Percentiles rank a stretch among this genome's conserved stretches.
phyloP scores from a whole-genome alignment of 2,113 vertebrate species.

The Trochalopteron elliotii region DNA sequence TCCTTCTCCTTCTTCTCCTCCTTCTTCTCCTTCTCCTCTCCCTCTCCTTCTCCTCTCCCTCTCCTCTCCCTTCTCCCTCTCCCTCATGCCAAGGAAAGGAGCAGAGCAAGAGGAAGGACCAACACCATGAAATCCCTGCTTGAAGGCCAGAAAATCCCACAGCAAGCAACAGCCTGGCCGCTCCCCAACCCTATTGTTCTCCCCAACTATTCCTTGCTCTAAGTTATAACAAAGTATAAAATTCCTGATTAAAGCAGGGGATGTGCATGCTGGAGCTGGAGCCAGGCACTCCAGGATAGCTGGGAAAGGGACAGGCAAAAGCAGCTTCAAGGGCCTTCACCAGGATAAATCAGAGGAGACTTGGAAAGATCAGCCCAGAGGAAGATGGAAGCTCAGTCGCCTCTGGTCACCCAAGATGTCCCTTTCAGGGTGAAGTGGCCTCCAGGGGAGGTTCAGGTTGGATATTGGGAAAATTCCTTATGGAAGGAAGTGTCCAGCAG shows the following conservation, averaged over 20 bases:
- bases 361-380: neutral
- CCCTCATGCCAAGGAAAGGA: too few relatives aligned
- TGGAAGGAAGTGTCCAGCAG: neutral
- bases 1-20: too few relatives aligned
- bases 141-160: neutral
- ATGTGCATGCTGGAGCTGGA: neutral
- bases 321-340: neutral
- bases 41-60: too few relatives aligned
- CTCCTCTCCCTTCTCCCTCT: too few relatives aligned
- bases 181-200: neutral
- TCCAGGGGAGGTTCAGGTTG: neutral
- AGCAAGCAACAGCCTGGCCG: neutral
- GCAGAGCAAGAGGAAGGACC: neutral
- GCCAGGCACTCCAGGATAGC: neutral
- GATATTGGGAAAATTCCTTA: neutral
- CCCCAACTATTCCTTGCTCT: neutral
- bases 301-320: neutral
- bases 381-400: rapidly evolving
- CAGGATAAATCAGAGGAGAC: neutral
- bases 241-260: neutral
- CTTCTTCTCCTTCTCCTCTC: too few relatives aligned
- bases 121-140: neutral
- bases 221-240: neutral
- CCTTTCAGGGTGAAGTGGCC: neutral
- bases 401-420: neutral